These are phyloP conservation scores for Dreissena rostriformis DNA, from an alignment of 1,140 invertebrate genomes.

Conservation along the genomic window DNA sequence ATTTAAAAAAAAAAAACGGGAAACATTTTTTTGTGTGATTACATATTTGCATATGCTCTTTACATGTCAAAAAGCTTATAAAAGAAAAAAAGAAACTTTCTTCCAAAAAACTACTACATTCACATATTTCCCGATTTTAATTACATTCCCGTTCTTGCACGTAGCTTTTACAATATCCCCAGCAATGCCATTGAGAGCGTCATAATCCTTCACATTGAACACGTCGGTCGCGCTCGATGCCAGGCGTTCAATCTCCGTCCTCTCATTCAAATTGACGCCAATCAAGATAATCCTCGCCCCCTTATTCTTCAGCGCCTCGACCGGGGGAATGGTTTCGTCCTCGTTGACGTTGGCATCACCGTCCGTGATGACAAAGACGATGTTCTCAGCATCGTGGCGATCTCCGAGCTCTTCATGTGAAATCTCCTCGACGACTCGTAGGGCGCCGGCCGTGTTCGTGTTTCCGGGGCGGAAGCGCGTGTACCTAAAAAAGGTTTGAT, in stretches of 20 bases:
- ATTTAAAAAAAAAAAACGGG: too few species aligned
- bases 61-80: too few species aligned
- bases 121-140: background rate
- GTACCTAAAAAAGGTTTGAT: background rate
- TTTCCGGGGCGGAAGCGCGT: constrained; percentile 70
- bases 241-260: constrained; percentile 67
- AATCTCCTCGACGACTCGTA: constrained; percentile 63
- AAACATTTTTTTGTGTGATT: too few species aligned
- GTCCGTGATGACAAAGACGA: constrained; percentile 76
- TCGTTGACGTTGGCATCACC: constrained; percentile 75
- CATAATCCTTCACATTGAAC: constrained; percentile 58
- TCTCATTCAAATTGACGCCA: constrained; percentile 67
- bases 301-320: constrained; percentile 65
- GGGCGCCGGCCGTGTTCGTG: constrained; percentile 76
- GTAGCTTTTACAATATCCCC: constrained; percentile 49
- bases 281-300: constrained; percentile 68
- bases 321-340: constrained; percentile 71
- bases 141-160: constrained; percentile 46
- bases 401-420: constrained; percentile 64
- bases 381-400: constrained; percentile 66
- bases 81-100: too few species aligned
- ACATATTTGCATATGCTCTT: too few species aligned
- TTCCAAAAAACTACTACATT: too few species aligned
- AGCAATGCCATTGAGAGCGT: constrained; percentile 43
- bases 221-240: constrained; percentile 64